Conservation (phyloP, 2,888 invertebrate genomes). For the Crioceris asparagi region DNA sequence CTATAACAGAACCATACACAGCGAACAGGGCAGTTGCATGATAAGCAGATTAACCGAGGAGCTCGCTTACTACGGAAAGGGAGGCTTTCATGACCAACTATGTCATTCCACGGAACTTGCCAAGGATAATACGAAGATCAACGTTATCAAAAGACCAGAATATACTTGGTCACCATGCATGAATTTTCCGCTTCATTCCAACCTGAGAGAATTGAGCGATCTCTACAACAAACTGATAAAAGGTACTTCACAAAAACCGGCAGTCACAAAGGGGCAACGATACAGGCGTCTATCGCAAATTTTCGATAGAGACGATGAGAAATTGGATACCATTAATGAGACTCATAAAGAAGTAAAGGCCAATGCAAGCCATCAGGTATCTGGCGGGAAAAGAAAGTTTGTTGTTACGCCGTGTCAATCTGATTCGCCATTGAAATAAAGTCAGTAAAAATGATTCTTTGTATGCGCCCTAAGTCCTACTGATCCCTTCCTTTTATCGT, state of each 20-base stretch:
- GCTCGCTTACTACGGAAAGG: conserved; percentile 25
- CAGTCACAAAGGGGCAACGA: background rate
- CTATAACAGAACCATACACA: conserved; percentile 40
- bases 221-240: conserved; percentile 10
- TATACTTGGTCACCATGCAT: conserved; percentile 29
- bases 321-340: conserved; percentile 8
- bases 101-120: conserved; percentile 25
- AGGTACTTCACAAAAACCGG: background rate
- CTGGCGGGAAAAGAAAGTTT: conserved; percentile 18
- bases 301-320: conserved; percentile 14
- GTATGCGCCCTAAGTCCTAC: too few relatives aligned
- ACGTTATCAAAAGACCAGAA: conserved; percentile 17
- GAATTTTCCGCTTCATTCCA: conserved; percentile 5
- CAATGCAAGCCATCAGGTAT: conserved; percentile 5
- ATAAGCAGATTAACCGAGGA: conserved; percentile 30
- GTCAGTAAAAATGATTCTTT: too few relatives aligned
- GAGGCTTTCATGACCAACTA: conserved; percentile 15
- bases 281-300: conserved; percentile 20
- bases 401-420: conserved; percentile 23
- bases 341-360: conserved; percentile 8
- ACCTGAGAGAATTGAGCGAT: conserved; percentile 3
- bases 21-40: conserved; percentile 30
- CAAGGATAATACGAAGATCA: conserved; percentile 17
- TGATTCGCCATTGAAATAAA: conserved; percentile 7
- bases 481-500: too few relatives aligned